These are phyloP conservation scores for Acrocephalus kingi DNA, from an alignment of 2,113 vertebrate species.

Conservation along the genomic window DNA sequence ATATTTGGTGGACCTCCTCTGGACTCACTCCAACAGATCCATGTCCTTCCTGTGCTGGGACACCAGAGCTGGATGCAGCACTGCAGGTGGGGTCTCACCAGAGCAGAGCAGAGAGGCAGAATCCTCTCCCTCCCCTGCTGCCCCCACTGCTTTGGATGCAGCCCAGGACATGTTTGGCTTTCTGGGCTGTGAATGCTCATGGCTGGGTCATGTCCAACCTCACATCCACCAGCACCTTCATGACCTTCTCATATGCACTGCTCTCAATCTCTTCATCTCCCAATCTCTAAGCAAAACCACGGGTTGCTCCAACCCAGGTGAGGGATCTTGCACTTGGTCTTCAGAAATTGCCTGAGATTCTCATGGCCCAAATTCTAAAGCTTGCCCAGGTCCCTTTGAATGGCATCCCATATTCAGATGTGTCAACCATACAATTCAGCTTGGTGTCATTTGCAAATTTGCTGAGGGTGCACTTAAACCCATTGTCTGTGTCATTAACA, in stretches of 20 bases:
- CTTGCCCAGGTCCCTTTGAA: not conserved
- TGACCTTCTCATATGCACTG: rapidly evolving
- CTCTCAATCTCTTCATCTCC: not conserved
- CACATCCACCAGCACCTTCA: no score
- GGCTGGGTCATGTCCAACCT: not conserved
- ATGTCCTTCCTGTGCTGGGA: not conserved
- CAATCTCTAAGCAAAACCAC: not conserved
- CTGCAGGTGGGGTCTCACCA: not conserved
- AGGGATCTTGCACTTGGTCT: not conserved
- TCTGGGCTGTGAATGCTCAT: not conserved
- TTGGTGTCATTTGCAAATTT: not conserved
- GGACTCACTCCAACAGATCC: rapidly evolving
- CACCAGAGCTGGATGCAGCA: not conserved
- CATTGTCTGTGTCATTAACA: not conserved
- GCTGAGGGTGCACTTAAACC: not conserved
- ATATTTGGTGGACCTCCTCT: not conserved
- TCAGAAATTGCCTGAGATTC: not conserved
- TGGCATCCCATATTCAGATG: not conserved
- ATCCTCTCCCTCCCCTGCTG: not conserved
- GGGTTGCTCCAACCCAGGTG: not conserved
- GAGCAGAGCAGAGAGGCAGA: not conserved
- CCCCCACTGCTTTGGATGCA: rapidly evolving
- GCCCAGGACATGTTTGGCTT: rapidly evolving
- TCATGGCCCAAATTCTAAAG: no score
- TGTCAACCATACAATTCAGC: not conserved